Conservation (phyloP, 2,797 vertebrate species). For the Salmo trutta region DNA sequence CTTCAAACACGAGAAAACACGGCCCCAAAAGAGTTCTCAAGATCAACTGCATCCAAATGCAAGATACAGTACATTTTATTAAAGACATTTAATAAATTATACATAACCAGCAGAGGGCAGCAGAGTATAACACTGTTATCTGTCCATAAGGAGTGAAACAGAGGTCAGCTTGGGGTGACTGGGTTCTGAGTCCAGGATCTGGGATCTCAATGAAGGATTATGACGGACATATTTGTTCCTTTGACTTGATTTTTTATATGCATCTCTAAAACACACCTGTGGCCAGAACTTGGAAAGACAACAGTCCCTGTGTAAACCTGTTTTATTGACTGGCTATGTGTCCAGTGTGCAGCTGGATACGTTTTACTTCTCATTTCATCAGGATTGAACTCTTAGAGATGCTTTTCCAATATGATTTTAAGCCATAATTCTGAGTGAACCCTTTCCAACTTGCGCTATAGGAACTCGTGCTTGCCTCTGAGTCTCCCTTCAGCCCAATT, state of each 20-base stretch:
- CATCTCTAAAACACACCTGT: conserved; percentile 48
- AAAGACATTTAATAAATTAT: background rate
- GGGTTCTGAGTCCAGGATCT: conserved; percentile 30
- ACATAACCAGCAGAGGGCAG: conserved; percentile 68
- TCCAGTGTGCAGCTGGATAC: conserved; percentile 29
- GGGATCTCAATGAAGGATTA: conserved; percentile 35
- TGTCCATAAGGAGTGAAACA: conserved; percentile 24
- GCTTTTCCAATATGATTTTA: conserved; percentile 14
- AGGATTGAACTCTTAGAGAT: conserved; percentile 43
- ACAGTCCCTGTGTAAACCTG: conserved; percentile 29
- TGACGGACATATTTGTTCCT: conserved; percentile 36
- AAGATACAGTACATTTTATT: background rate
- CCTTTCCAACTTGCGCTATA: conserved; percentile 14
- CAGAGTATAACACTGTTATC: conserved; percentile 30
- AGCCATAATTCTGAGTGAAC: conserved; percentile 18
- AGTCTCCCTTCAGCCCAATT: conserved; percentile 8
- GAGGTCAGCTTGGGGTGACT: conserved; percentile 36
- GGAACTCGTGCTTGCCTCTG: conserved; percentile 10
- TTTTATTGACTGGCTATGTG: conserved; percentile 15
- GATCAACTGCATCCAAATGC: too few relatives aligned
- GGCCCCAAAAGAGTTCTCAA: too few relatives aligned
- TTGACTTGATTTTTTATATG: conserved; percentile 40
- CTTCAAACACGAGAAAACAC: too few relatives aligned
- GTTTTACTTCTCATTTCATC: conserved; percentile 42
- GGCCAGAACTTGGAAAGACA: conserved; percentile 19